Base-by-base conservation (phyloP, 1,140 invertebrate genomes). In the Pogonomyrmex californicus region DNA sequence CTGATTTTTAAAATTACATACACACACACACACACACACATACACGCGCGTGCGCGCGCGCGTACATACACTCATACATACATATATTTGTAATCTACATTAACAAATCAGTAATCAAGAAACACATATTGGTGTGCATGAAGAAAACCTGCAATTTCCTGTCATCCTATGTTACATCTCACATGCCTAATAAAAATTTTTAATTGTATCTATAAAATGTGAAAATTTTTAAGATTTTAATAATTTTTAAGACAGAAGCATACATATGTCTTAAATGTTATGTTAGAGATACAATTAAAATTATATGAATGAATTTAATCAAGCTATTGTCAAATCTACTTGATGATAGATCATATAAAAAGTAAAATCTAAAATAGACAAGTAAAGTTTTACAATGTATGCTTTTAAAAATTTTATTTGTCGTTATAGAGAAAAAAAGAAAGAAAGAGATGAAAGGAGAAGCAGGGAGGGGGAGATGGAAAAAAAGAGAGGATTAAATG, bases 171-270 rank as follows among this genome's bases (percentile, higher is more conserved):
- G 92, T 94, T 94, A 94, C 91, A 93, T 93, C 91, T 93, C 91
- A 91, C 91, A 94, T 90, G 92, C 92, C 92, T 95, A 94, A 94
- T 95, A 95, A 95, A 94, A 91, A 60, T 91, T 93, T 94, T 94
- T 93, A 92, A 94, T 93, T 93, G 91, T 94, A 95, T 78, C 60
- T 23, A 23, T 23, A 78, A 14, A 56, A 58, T 82, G 23, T 83
- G 65, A 83, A 83, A 78, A 65, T 77, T 85, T 36, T 60, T 88
- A 9, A 79, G 23, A 30, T 68, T 47, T 62, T 56, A 76, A 76
- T 70, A 33, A 33, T 10, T n/a, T 83, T 75, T 63, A 62, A 75
- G n/a, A 75, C 30, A 47, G 23, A 54, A 36, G 41, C 17, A 47
- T 66, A 33, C 14, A 36, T 79, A 65, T 62, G 36, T 62, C 12